A percentile compares a stretch with the other conserved stretches of the same genome.
phyloP scores from a whole-genome alignment of 2,888 invertebrate species.

The Atethmia centrago region DNA sequence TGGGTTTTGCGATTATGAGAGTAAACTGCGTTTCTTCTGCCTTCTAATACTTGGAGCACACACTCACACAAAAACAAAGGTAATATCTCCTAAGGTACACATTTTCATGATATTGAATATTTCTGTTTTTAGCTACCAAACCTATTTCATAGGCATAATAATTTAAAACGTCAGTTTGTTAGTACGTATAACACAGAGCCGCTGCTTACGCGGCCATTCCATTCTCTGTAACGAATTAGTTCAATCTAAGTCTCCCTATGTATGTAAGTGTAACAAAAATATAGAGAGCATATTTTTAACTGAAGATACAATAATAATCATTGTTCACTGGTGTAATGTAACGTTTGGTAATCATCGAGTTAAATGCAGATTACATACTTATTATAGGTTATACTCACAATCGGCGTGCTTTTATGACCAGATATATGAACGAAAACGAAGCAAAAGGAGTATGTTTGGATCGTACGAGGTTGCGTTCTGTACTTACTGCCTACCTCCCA shows the following conservation, averaged over 20 bases:
- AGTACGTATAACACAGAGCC: background rate
- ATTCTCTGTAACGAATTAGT: background rate
- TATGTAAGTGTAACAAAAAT: background rate
- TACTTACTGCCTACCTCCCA: too few relatives aligned
- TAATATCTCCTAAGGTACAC: background rate
- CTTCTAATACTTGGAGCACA: slow-evolving; percentile 39
- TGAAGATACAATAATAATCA: background rate
- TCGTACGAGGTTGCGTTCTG: too few relatives aligned
- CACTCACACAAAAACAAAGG: background rate
- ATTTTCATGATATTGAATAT: slow-evolving; percentile 2
- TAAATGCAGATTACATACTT: background rate
- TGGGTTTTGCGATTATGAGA: background rate
- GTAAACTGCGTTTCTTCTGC: background rate
- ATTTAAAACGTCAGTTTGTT: background rate
- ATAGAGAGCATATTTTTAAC: background rate
- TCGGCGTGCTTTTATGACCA: too few relatives aligned
- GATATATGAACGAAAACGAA: too few relatives aligned
- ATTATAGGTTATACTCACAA: background rate
- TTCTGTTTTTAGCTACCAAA: background rate
- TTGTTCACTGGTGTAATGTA: slow-evolving; percentile 28
- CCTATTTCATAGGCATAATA: background rate
- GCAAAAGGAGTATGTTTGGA: too few relatives aligned
- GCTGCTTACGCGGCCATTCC: background rate
- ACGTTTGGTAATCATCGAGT: background rate
- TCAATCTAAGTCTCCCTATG: too few relatives aligned